Evolutionary conservation across 2,113 vertebrate species (phyloP).

Genomic region (Centropus bengalensis): DNA sequence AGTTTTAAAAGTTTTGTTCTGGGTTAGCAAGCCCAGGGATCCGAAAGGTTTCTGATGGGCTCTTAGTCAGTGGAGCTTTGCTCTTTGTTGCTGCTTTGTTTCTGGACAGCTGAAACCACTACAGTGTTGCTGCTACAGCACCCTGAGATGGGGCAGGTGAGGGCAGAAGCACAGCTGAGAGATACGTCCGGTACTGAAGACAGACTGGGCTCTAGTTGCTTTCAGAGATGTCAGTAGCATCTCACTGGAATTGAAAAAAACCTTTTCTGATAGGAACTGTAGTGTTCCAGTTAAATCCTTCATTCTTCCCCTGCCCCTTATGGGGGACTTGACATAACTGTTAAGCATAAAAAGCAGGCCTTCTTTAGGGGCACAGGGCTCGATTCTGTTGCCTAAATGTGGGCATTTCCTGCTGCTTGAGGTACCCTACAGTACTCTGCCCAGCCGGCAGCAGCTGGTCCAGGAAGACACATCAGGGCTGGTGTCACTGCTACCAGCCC

Average conservation of each 20-base stretch:
- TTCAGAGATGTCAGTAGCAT: neutral
- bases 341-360: neutral
- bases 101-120: neutral
- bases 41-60: neutral
- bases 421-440: neutral
- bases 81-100: neutral
- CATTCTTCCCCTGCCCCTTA: neutral
- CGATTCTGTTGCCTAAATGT: neutral
- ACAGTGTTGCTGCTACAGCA: neutral
- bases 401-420: neutral
- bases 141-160: neutral
- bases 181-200: neutral
- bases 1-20: neutral
- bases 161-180: neutral
- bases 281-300: slow-evolving; percentile 3
- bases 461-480: neutral
- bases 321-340: neutral
- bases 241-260: neutral
- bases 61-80: neutral
- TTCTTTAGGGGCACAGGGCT: slow-evolving; percentile 26
- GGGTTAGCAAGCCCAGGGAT: neutral
- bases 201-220: neutral
- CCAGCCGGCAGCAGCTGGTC: neutral
- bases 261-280: neutral
- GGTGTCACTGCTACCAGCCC: neutral